phyloP scores from a whole-genome alignment of 2,113 vertebrate genomes.

The Lutjanus erythropterus region DNA sequence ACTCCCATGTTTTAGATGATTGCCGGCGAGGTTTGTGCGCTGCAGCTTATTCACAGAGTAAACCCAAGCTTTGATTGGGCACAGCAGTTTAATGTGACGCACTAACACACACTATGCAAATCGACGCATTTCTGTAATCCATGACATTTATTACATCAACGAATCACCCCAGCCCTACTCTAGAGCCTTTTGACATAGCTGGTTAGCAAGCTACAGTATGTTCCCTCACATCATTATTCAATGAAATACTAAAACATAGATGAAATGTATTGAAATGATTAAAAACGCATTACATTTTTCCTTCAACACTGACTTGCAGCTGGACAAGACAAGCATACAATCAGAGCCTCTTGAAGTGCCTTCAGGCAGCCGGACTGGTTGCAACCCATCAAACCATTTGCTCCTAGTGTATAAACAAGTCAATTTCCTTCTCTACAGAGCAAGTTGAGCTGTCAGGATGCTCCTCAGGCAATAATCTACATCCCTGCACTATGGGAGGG shows the following conservation, averaged over 20 bases:
- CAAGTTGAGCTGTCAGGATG: constrained; percentile 43
- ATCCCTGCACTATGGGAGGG: constrained; percentile 16
- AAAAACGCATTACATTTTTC: not conserved
- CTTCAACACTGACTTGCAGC: constrained; percentile 8
- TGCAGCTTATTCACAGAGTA: no score
- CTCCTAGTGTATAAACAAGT: constrained; percentile 33
- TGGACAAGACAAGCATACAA: not conserved
- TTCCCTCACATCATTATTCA: not conserved
- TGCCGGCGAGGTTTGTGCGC: no score
- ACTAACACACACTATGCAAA: no score
- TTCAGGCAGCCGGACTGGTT: not conserved
- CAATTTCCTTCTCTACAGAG: constrained; percentile 29
- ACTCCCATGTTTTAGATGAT: no score
- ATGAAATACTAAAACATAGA: not conserved
- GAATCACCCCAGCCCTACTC: no score
- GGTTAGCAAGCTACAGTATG: constrained; percentile 10
- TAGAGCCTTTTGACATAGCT: not conserved
- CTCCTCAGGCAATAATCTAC: constrained; percentile 40
- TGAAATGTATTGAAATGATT: not conserved
- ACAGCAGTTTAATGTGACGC: no score
- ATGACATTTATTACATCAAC: no score
- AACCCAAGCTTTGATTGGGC: no score
- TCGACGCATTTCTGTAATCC: no score
- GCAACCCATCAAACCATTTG: constrained; percentile 45
- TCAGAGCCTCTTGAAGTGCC: not conserved